Base-by-base conservation (phyloP, 2,797 vertebrate genomes). In the Lagorchestes hirsutus region DNA sequence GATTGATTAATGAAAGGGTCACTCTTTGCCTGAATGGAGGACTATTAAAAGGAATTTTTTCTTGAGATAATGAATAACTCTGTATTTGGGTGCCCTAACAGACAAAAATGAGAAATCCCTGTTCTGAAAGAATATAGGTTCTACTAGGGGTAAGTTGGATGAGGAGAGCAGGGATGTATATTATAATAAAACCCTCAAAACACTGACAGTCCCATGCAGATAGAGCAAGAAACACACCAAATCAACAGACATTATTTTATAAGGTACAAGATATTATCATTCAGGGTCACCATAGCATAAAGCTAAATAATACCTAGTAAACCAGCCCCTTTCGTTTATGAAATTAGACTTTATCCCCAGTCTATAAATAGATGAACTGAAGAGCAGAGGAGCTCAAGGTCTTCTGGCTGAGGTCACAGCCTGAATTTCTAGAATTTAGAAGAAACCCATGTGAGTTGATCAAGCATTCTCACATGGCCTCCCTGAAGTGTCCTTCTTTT, bases 281-380 rank as follows among this genome's bases (percentile, higher is more conserved):
- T 90, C 28, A 1, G 27, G 24, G 29, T 93, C 0, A 10, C 1
- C 4, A 31, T 40, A 27, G 28, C 90, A 29, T 3, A 4, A 40
- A 24, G 67, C 22, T 82, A 46, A 40, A 67, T 67, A 67, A n/a
- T 46, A 40, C n/a, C 67, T 82, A 82, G 67, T 82, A 82, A 40
- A 40, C 12, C 34, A 82, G 8, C 8, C 0, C n/a, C 93, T 91
- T 92, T 62, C 56, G 67, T 93, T 16, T 92, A 34, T 92, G 54
- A 93, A 46, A 24, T 56, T 54, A 92, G 92, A 55, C 13, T n/a
- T 91, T 90, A 27, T 52, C 12, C 34, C 91, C 87, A 13, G 92
- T 94, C 92, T 62, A 54, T 5, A 24, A 31, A 46, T 57, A 55
- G 57, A 52, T 18, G 96, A 92, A 96, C 91, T 90, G 55, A 24